A percentile compares a stretch with the other conserved stretches of the same genome.
Evolutionary conservation across 2,797 vertebrate species (phyloP).

Genomic region (Pelobates cultripes): DNA sequence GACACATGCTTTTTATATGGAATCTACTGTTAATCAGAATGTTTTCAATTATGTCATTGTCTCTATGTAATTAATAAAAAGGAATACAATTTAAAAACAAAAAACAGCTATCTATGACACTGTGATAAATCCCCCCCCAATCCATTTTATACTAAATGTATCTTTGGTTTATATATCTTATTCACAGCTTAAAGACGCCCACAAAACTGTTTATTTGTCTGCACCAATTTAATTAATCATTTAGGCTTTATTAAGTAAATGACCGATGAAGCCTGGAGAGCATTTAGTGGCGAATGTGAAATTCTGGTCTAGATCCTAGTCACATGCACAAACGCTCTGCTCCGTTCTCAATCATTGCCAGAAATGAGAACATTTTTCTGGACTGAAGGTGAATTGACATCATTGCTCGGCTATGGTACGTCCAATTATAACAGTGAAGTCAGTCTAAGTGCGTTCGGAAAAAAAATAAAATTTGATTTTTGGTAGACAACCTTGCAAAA

Average conservation of each 20-base stretch:
- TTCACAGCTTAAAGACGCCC: too few species aligned
- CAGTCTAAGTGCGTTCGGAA: neutral
- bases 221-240: neutral
- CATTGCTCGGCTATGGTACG: neutral
- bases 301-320: slow-evolving; percentile 2
- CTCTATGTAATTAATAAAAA: too few species aligned
- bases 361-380: slow-evolving; percentile 45
- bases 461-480: neutral
- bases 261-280: neutral
- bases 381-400: slow-evolving; percentile 21
- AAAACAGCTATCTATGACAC: too few species aligned
- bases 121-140: too few species aligned
- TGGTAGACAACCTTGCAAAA: neutral
- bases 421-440: slow-evolving; percentile 44
- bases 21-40: too few species aligned
- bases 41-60: too few species aligned
- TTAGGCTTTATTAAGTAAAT: neutral
- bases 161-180: too few species aligned
- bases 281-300: neutral
- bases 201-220: neutral
- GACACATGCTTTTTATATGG: too few species aligned
- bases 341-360: slow-evolving; percentile 14
- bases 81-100: too few species aligned
- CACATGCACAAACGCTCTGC: slow-evolving; percentile 12
- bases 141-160: too few species aligned